These are phyloP conservation scores for Microtus oregoni DNA, from an alignment of 2,113 vertebrate genomes.

Conservation along the genomic window DNA sequence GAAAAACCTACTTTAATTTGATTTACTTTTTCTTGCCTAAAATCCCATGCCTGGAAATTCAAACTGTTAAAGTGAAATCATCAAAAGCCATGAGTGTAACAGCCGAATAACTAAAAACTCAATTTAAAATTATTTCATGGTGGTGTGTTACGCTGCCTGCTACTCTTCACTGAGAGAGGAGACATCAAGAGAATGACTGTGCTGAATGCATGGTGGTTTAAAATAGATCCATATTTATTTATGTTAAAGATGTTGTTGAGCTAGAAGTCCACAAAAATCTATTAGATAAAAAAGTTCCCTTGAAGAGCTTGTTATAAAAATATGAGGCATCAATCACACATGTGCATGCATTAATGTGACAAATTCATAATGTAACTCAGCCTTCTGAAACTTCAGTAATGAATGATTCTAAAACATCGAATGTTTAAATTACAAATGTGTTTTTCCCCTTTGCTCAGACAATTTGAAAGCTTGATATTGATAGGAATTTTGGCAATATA, in stretches of 20 bases:
- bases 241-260: slow-evolving; percentile 70
- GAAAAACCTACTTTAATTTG: slow-evolving; percentile 35
- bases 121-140: slow-evolving; percentile 79
- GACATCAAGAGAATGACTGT: slow-evolving; percentile 18
- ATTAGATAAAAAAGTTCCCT: slow-evolving; percentile 65
- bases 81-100: slow-evolving; percentile 69
- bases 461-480: slow-evolving; percentile 41
- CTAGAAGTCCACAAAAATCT: slow-evolving; percentile 32
- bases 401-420: slow-evolving; percentile 62
- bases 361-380: slow-evolving; percentile 67
- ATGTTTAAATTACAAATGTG: slow-evolving; percentile 22
- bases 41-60: slow-evolving; percentile 62
- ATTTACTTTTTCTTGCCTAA: slow-evolving; percentile 60
- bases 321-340: slow-evolving; percentile 48
- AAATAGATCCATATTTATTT: slow-evolving; percentile 64
- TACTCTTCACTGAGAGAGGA: slow-evolving; percentile 74
- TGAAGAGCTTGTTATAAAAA: slow-evolving; percentile 69
- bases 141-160: slow-evolving; percentile 70
- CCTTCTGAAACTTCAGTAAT: slow-evolving; percentile 68
- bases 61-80: slow-evolving; percentile 75
- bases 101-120: slow-evolving; percentile 77
- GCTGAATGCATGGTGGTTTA: slow-evolving; percentile 59
- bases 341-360: slow-evolving; percentile 54
- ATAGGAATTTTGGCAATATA: slow-evolving; percentile 49
- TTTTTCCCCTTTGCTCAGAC: slow-evolving; percentile 6